phyloP scores from a whole-genome alignment of 2,113 vertebrate genomes.

The Enhydra lutris region DNA sequence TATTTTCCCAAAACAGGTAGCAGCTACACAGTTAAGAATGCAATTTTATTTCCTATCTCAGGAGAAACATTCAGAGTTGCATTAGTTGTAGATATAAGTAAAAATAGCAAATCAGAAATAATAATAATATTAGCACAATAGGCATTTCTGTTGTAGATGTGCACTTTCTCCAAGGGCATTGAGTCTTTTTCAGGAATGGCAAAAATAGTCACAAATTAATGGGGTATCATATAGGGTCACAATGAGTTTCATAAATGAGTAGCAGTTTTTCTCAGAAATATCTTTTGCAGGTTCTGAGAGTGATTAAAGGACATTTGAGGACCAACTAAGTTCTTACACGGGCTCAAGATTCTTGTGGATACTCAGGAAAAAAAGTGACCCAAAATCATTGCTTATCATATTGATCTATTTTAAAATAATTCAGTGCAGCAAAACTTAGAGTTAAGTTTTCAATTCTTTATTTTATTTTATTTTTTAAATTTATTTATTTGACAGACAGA shows the following conservation, averaged over 20 bases:
- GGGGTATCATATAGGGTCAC: background rate
- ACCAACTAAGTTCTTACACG: background rate
- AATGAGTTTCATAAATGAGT: background rate
- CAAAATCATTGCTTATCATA: background rate
- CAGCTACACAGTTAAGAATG: background rate
- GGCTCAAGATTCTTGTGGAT: background rate
- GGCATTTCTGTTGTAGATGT: background rate
- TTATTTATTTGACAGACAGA: no score
- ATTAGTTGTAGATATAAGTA: background rate
- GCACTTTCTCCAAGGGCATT: background rate
- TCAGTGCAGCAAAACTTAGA: background rate
- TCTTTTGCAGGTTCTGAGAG: background rate
- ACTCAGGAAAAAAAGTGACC: background rate
- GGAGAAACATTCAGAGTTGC: background rate
- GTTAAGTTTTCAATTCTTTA: background rate
- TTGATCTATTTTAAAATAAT: background rate
- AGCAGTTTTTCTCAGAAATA: background rate
- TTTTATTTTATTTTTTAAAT: no score
- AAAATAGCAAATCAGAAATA: background rate
- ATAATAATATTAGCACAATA: background rate
- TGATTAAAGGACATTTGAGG: background rate
- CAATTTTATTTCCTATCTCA: background rate
- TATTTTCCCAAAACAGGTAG: background rate
- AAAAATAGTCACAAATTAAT: background rate
- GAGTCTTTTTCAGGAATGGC: background rate